Evolutionary conservation across 2,888 invertebrate species (phyloP).

Genomic region (Oligia fasciuncula): DNA sequence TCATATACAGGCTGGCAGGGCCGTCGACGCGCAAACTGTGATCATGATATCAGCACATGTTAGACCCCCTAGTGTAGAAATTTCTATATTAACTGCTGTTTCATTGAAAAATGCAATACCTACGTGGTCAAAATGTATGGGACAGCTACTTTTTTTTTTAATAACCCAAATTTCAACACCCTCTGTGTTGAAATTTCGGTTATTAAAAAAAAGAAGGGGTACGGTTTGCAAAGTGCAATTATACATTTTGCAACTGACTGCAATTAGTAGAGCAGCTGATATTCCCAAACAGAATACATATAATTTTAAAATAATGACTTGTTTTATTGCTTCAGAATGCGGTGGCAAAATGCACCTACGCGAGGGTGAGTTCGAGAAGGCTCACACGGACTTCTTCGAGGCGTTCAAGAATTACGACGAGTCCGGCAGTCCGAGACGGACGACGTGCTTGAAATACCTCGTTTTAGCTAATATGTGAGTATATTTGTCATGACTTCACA

Average conservation of each 20-base stretch:
- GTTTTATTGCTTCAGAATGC: slow-evolving; percentile 92
- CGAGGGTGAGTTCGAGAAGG: slow-evolving; percentile 99
- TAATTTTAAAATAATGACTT: neutral
- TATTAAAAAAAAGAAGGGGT: neutral
- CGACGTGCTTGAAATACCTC: slow-evolving; percentile 99
- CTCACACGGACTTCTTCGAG: slow-evolving; percentile 99
- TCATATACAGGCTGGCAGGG: neutral
- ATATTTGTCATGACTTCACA: neutral
- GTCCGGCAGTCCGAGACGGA: slow-evolving; percentile 98
- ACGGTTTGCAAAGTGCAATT: neutral
- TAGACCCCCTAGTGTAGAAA: neutral
- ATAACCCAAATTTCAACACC: too few species aligned
- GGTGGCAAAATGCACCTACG: slow-evolving; percentile 99
- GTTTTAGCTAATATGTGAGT: slow-evolving; percentile 99
- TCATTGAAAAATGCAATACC: neutral
- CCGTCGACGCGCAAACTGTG: neutral
- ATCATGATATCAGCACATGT: too few species aligned
- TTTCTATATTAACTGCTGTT: neutral
- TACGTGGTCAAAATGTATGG: neutral
- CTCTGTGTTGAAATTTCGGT: too few species aligned
- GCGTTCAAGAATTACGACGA: slow-evolving; percentile 99
- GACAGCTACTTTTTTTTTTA: too few species aligned
- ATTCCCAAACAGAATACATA: neutral
- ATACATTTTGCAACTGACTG: neutral
- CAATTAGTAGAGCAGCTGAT: neutral